Base-by-base conservation (phyloP, 1,140 invertebrate genomes). In the Drosophila mayri region DNA sequence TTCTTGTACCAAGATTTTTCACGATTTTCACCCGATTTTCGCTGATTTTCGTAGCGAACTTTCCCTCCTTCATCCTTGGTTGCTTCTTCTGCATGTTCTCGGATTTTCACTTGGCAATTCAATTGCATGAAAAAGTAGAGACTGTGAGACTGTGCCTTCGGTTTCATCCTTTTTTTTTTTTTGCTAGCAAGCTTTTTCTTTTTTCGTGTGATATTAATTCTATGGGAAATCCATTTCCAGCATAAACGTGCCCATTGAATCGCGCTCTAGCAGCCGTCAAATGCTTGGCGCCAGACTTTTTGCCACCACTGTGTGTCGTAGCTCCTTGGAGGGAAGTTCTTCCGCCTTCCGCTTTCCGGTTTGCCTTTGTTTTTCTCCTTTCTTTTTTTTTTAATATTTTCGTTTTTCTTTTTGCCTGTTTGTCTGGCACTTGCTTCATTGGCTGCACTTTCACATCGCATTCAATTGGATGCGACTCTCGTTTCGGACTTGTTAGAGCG, bases 181-280 rank as follows among this genome's bases (percentile, higher is more conserved):
- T 60, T 43, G 40, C 38, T 16, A 37, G 73, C 30, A 9, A n/a
- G 54, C 37, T 76, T 58, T 76, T 77, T 49, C 54, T 9, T 38
- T 66, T 68, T 79, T 78, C 67, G 83, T 76, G 77, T 86, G 75
- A 87, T 86, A 87, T 86, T 86, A 86, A 86, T 86, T 88, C 84
- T 76, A 86, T 86, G 82, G 73, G 81, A 88, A 86, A 87, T 81
- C 81, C 82, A 75, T 76, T 84, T 64, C 62, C 65, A 81, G 65
- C 79, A 81, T 81, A 85, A 85, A 78, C 82, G 82, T 85, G 82
- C 79, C 73, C 81, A 85, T 85, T 86, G 78, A 86, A 81, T 68
- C 73, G 81, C 68, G 30, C 32, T 68, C 84, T 30, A 67, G 67
- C 49, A 67, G 57, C 61, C 61, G 61, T 76, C 66, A 77, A 80